These are phyloP conservation scores for Balaeniceps rex DNA, from an alignment of 2,113 vertebrate genomes.

Conservation along the genomic window DNA sequence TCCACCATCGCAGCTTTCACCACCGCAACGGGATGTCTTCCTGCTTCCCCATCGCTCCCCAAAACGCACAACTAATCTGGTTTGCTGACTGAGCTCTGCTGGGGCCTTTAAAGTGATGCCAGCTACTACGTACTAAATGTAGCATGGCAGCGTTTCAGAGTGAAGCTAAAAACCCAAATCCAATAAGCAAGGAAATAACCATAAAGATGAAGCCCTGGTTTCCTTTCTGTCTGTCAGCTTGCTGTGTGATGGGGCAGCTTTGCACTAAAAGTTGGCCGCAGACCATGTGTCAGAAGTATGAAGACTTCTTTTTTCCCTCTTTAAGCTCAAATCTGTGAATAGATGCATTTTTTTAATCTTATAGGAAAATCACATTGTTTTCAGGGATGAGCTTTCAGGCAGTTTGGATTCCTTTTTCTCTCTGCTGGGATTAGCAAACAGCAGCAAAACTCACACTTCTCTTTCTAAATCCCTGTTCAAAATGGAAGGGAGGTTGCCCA, in stretches of 20 bases:
- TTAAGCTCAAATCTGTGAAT: background rate
- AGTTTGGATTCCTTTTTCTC: slow-evolving; percentile 21
- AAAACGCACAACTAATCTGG: slow-evolving; percentile 36
- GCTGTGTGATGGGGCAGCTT: slow-evolving; percentile 32
- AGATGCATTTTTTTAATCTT: background rate
- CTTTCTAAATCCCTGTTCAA: slow-evolving; percentile 2
- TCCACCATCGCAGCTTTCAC: background rate
- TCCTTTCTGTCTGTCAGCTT: background rate
- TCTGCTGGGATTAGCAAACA: slow-evolving; percentile 13
- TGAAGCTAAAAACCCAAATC: slow-evolving; percentile 46
- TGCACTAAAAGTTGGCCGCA: background rate
- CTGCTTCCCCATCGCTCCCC: background rate
- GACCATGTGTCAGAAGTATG: background rate
- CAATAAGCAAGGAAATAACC: slow-evolving; percentile 54
- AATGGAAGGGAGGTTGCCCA: background rate
- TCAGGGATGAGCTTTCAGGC: slow-evolving; percentile 24
- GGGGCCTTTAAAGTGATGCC: slow-evolving; percentile 52
- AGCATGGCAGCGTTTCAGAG: slow-evolving; percentile 41
- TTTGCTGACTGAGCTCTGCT: slow-evolving; percentile 45
- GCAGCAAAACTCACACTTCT: slow-evolving; percentile 9
- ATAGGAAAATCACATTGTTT: slow-evolving; percentile 42
- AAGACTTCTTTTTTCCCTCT: background rate
- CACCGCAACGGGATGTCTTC: background rate
- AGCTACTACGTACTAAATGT: background rate
- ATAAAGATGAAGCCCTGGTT: slow-evolving; percentile 14